phyloP scores from a whole-genome alignment of 2,797 vertebrate genomes.

The Capromys pilorides region DNA sequence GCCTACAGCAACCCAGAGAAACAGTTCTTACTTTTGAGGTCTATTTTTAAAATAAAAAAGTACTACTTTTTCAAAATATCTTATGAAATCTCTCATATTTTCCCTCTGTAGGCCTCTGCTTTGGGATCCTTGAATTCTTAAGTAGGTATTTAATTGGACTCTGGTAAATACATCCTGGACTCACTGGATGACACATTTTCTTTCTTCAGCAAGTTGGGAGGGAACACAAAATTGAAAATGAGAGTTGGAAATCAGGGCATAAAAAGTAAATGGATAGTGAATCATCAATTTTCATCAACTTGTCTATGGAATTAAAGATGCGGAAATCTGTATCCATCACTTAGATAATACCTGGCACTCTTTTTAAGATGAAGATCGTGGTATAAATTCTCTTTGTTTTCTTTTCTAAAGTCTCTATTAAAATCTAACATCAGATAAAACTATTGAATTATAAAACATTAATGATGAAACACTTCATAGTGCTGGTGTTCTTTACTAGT shows the following conservation, averaged over 20 bases:
- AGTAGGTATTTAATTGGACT: not conserved
- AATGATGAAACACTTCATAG: not conserved
- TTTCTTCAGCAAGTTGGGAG: not conserved
- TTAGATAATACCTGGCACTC: not conserved
- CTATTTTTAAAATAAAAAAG: not conserved
- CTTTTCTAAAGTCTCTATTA: not conserved
- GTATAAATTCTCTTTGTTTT: not conserved
- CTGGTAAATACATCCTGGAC: not conserved
- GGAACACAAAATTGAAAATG: not conserved
- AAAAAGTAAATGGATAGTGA: not conserved
- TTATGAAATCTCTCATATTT: not conserved
- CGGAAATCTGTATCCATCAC: not conserved
- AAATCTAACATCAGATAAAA: constrained; percentile 9
- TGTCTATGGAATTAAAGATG: not conserved
- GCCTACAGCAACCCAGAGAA: not conserved
- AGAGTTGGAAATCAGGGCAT: not conserved
- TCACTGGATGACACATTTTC: rapidly evolving
- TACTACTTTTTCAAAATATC: not conserved
- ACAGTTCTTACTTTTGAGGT: not conserved
- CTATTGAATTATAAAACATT: not conserved
- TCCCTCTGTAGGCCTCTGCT: not conserved
- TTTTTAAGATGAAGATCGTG: not conserved
- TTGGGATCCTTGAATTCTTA: not conserved
- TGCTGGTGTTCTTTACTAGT: not conserved
- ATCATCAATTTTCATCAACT: no score